A percentile compares a stretch with the other conserved stretches of the same genome.
Evolutionary conservation across 1,140 invertebrate genomes (phyloP).

Genomic region (Ptiloglossa arizonensis): DNA sequence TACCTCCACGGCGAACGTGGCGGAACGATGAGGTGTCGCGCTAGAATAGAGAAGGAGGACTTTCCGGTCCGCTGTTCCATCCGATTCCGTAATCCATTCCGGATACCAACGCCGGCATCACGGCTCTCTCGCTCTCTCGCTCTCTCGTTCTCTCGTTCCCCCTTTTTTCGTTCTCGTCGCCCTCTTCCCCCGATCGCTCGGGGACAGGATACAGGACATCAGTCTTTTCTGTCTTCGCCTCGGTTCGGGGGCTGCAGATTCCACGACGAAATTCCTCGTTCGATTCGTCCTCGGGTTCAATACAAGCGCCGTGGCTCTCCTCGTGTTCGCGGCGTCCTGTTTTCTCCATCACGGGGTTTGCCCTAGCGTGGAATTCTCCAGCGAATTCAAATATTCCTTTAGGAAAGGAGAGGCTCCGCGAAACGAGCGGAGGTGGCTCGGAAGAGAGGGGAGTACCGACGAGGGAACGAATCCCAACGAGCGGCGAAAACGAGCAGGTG

Average conservation of each 20-base stretch:
- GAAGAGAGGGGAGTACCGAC: no score
- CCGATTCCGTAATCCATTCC: constrained; percentile 76
- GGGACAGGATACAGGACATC: constrained; percentile 63
- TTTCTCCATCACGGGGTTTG: constrained; percentile 25
- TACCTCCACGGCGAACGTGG: constrained; percentile 66
- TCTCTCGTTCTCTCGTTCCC: neutral
- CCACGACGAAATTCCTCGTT: constrained; percentile 72
- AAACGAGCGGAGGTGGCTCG: no score
- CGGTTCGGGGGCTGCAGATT: constrained; percentile 68
- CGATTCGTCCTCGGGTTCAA: constrained; percentile 71
- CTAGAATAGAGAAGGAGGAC: constrained; percentile 57
- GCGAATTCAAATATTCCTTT: constrained; percentile 70
- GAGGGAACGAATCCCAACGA: constrained; percentile 4
- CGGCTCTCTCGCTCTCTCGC: neutral
- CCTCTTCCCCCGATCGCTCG: neutral
- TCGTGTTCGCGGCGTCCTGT: constrained; percentile 42
- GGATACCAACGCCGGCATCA: constrained; percentile 63
- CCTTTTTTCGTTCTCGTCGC: constrained; percentile 22
- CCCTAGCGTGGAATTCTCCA: constrained; percentile 64
- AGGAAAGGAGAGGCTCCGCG: constrained; percentile 15
- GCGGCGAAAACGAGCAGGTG: constrained; percentile 13
- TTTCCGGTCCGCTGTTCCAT: constrained; percentile 69
- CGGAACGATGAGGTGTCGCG: constrained; percentile 74
- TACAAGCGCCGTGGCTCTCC: constrained; percentile 70
- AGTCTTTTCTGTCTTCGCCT: constrained; percentile 70